Conservation (phyloP, 2,113 vertebrate genomes). For the Aphelocoma coerulescens region DNA sequence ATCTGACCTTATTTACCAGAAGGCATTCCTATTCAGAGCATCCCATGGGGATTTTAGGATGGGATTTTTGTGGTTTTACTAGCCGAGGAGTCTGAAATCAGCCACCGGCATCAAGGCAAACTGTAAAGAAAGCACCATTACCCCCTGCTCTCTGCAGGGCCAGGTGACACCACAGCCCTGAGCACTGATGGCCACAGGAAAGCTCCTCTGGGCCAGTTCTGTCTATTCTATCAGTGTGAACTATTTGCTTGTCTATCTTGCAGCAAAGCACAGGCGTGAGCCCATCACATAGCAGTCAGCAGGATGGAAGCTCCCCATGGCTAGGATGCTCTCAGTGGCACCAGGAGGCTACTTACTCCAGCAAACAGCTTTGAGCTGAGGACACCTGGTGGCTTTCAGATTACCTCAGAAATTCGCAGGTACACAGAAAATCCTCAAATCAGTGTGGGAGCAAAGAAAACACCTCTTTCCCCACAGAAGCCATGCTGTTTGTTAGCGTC, state of each 20-base stretch:
- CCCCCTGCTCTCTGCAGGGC: background rate
- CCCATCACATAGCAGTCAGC: background rate
- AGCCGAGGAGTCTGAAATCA: background rate
- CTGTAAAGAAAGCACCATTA: background rate
- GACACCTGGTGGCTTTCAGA: background rate
- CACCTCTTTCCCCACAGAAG: background rate
- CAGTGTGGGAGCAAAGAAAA: background rate
- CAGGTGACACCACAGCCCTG: background rate
- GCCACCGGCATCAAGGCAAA: fast-evolving
- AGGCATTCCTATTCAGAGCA: background rate
- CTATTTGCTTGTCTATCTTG: background rate
- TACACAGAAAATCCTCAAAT: background rate
- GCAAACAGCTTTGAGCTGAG: background rate
- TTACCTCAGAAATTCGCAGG: background rate
- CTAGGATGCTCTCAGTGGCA: background rate
- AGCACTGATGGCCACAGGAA: background rate
- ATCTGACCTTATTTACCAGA: background rate
- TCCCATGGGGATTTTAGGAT: background rate
- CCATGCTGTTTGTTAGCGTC: background rate
- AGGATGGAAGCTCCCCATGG: background rate
- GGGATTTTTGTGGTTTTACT: background rate
- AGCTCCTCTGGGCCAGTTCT: background rate
- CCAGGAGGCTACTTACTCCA: background rate
- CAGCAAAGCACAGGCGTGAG: background rate
- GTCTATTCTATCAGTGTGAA: no score